phyloP scores from a whole-genome alignment of 2,113 vertebrate species.

The Podocnemis expansa region DNA sequence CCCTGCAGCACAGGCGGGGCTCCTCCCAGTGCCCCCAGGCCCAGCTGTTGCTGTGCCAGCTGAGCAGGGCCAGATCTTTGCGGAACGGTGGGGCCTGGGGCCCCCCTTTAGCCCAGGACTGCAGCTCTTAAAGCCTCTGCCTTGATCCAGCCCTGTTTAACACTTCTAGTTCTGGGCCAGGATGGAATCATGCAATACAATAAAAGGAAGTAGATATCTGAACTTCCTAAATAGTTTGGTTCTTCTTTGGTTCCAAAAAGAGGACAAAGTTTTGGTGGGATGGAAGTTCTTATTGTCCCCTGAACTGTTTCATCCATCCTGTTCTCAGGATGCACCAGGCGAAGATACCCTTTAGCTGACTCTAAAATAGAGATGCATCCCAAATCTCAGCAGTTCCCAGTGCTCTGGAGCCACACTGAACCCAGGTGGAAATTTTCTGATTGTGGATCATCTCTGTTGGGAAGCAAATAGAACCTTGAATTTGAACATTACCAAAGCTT shows the following conservation, averaged over 20 bases:
- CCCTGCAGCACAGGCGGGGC: too few relatives aligned
- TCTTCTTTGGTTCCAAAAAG: not conserved
- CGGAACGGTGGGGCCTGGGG: too few relatives aligned
- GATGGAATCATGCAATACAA: conserved; percentile 2
- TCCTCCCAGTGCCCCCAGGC: too few relatives aligned
- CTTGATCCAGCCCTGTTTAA: too few relatives aligned
- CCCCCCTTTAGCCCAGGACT: too few relatives aligned
- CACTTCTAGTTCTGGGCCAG: conserved; percentile 4
- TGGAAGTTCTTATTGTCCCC: not conserved
- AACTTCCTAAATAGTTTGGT: not conserved
- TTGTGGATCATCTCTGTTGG: not conserved
- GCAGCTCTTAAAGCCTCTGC: too few relatives aligned
- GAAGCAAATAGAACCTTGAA: not conserved
- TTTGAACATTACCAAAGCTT: not conserved
- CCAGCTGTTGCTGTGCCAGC: too few relatives aligned
- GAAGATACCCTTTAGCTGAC: not conserved
- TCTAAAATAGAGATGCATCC: not conserved
- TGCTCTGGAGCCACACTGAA: not conserved
- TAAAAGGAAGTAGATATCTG: not conserved
- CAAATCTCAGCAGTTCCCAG: not conserved
- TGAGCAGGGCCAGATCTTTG: too few relatives aligned
- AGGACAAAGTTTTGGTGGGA: not conserved
- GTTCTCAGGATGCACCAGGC: not conserved
- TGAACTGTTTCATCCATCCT: conserved; percentile 6
- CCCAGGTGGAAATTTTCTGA: not conserved